A percentile compares a stretch with the other conserved stretches of the same genome.
Evolutionary conservation across 2,113 vertebrate species (phyloP).

Genomic region (Heterotis niloticus): DNA sequence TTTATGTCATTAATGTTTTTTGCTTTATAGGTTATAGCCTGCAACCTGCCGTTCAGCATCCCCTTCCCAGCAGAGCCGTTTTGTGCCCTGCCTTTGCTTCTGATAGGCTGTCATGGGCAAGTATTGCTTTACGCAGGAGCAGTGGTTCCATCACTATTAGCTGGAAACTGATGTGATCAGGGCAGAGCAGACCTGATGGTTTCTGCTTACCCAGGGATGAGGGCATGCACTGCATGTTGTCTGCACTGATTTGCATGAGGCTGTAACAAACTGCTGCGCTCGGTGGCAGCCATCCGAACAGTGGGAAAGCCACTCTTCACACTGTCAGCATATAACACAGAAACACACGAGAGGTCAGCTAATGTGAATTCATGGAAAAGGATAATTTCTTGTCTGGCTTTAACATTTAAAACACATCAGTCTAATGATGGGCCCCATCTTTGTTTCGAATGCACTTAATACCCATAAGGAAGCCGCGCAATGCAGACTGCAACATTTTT

Average conservation of each 20-base stretch:
- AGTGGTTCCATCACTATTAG: background rate
- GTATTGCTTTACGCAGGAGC: background rate
- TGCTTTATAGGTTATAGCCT: background rate
- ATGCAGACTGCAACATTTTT: no score
- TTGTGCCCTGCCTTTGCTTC: no score
- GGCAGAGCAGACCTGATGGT: background rate
- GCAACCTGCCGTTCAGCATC: no score
- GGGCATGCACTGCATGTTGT: background rate
- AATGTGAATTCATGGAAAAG: background rate
- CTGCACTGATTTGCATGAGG: background rate
- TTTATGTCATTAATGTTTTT: background rate
- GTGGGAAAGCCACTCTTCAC: background rate
- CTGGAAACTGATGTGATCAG: background rate
- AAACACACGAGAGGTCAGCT: background rate
- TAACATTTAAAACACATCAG: background rate
- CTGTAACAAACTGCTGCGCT: background rate
- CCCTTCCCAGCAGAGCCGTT: no score
- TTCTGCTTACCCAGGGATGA: background rate
- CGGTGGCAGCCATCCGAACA: background rate
- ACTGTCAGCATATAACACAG: background rate
- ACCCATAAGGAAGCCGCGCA: no score
- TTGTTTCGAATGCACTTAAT: background rate
- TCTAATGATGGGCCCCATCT: background rate
- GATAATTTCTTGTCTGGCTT: slow-evolving; percentile 4
- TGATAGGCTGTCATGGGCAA: background rate